Evolutionary conservation across 2,797 vertebrate species (phyloP), one percentile per base, ranked within the genome.

Genomic region (Etheostoma perlongum): DNA sequence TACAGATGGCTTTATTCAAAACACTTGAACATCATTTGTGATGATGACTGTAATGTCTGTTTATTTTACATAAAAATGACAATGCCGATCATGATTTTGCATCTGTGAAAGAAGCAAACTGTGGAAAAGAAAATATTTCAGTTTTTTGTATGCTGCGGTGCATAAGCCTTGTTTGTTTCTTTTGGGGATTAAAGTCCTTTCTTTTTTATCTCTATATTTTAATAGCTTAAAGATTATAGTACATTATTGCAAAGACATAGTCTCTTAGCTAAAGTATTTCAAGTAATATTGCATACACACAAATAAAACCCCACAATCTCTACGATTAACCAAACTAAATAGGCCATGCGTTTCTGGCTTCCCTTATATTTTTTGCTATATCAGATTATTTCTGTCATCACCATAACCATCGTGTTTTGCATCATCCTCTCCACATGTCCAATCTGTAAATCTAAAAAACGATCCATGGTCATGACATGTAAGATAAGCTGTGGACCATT

Each of bases 401-500:
- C 74, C 69, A 27, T 62, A 36, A 71, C 79, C 58, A 66, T 79
- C 67, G 48, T 89, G 76, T 81, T 87, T 85, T 76, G 59, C 58
- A 46, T 89, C 86, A 83, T 88, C 85, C 48, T 79, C 76, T 85
- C 80, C 79, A 58, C 79, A 71, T 84, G 77, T 87, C 59, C 70
- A 80, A 85, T 87, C 74, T 62, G 52, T 70, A 78, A 67, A 91
- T 88, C 82, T 86, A 81, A 90, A 91, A 86, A 63, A 11, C 16
- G 42, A 79, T 76, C 83, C 65, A 71, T 79, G 68, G 74, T 79
- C 85, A 70, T 81, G 55, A 51, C 54, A 62, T 79, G 74, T 81
- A 76, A 87, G 87, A 93, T 92, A 91, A 92, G 85, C 88, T 83
- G 77, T 67, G 59, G 83, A 67, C 74, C 71, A 57, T 80, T 81